A percentile compares a stretch with the other conserved stretches of the same genome.
Evolutionary conservation across 2,888 invertebrate genomes (phyloP).

Genomic region (Eulithis testata): DNA sequence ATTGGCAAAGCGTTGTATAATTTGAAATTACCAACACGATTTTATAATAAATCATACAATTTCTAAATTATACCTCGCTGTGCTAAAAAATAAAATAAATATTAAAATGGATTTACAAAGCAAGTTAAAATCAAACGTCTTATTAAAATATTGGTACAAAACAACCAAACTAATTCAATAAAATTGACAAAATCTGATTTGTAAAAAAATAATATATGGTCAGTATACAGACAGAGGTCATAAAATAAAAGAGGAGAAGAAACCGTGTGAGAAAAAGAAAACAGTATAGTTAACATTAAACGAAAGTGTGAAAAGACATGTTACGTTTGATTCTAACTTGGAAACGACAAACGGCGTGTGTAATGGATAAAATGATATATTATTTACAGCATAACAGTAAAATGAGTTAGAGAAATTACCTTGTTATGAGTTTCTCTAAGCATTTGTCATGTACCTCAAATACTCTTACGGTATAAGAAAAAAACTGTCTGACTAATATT

Average conservation of each 20-base stretch:
- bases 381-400: conserved; percentile 37
- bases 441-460: conserved; percentile 64
- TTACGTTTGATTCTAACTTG: conserved; percentile 36
- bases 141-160: conserved; percentile 20
- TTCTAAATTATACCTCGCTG: conserved; percentile 20
- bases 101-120: conserved; percentile 7
- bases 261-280: background rate
- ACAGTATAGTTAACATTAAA: conserved; percentile 8
- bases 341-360: conserved; percentile 43
- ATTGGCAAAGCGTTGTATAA: conserved; percentile 7
- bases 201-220: conserved; percentile 4
- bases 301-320: conserved; percentile 10
- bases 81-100: conserved; percentile 7
- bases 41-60: conserved; percentile 1
- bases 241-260: too few species aligned
- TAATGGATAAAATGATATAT: conserved; percentile 41
- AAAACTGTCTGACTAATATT: conserved; percentile 29
- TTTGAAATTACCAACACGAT: conserved; percentile 9
- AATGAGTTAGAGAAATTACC: conserved; percentile 43
- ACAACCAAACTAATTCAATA: background rate
- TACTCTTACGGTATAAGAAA: conserved; percentile 49
- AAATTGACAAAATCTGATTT: background rate
- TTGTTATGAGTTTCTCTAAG: conserved; percentile 41
- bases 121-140: conserved; percentile 19
- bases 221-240: conserved; percentile 2